These are phyloP conservation scores for Popillia japonica DNA, from an alignment of 1,140 invertebrate genomes.

Conservation along the genomic window DNA sequence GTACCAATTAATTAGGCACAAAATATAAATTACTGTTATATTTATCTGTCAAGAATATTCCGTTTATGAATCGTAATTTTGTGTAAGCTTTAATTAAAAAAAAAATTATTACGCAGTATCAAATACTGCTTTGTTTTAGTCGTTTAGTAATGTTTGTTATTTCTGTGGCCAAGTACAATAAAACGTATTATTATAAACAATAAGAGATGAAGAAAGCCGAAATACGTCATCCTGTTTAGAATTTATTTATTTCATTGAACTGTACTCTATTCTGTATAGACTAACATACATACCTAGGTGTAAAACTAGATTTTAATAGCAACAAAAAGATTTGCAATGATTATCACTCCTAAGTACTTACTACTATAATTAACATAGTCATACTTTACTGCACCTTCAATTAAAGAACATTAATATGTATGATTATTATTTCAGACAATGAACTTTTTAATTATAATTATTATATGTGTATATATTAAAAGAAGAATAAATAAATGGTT, in stretches of 20 bases:
- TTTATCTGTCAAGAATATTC: not conserved
- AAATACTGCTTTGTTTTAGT: not conserved
- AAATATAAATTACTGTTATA: slow-evolving; percentile 32
- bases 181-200: not conserved
- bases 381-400: slow-evolving; percentile 6
- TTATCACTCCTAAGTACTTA: not conserved
- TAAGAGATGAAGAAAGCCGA: not conserved
- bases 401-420: not conserved
- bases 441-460: not conserved
- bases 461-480: slow-evolving; percentile 37
- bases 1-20: slow-evolving; percentile 40
- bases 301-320: not conserved
- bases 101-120: not conserved
- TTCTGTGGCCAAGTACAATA: not conserved
- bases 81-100: too few relatives aligned
- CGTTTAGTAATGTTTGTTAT: not conserved
- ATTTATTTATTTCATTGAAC: not conserved
- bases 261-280: too few relatives aligned
- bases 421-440: not conserved
- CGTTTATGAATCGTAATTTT: not conserved
- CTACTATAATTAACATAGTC: not conserved
- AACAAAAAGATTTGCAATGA: not conserved
- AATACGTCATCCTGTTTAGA: not conserved
- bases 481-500: slow-evolving; percentile 36
- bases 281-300: not conserved